phyloP scores from a whole-genome alignment of 1,140 invertebrate species.

The Hydropsyche tenuis region DNA sequence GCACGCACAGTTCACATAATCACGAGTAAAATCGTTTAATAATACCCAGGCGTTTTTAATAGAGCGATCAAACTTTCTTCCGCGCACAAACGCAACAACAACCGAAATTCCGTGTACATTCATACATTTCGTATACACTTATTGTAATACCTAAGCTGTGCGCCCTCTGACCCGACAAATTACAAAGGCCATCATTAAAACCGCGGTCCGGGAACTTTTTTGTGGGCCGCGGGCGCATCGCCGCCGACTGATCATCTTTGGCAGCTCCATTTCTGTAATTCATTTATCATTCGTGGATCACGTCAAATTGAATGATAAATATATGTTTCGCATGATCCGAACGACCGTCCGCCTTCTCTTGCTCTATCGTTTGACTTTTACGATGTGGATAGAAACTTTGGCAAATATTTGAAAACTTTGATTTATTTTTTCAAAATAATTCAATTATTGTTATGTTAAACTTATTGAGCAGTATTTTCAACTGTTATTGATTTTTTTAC shows the following conservation, averaged over 20 bases:
- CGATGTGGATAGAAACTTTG: background rate
- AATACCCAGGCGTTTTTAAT: too few species aligned
- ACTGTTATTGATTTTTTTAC: too few species aligned
- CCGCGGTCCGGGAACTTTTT: slow-evolving; percentile 39
- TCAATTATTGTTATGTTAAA: too few species aligned
- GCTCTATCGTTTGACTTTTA: slow-evolving; percentile 6
- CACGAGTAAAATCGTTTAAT: too few species aligned
- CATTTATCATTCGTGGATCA: slow-evolving; percentile 50
- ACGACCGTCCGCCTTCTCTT: background rate
- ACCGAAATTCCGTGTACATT: background rate
- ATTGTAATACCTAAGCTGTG: slow-evolving; percentile 12
- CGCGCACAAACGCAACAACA: background rate
- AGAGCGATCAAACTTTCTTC: slow-evolving; percentile 34
- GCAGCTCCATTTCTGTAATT: slow-evolving; percentile 50
- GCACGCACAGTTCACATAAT: too few species aligned
- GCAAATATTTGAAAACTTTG: too few species aligned
- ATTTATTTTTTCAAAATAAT: too few species aligned
- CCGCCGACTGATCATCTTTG: slow-evolving; percentile 42
- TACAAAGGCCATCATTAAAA: slow-evolving; percentile 49
- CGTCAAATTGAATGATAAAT: slow-evolving; percentile 50
- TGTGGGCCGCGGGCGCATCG: slow-evolving; percentile 34
- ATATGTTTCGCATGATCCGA: slow-evolving; percentile 45
- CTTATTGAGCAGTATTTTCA: too few species aligned
- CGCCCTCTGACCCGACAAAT: slow-evolving; percentile 48
- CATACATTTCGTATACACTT: background rate